phyloP scores from a whole-genome alignment of 2,113 vertebrate genomes.

The Rutilus rutilus region DNA sequence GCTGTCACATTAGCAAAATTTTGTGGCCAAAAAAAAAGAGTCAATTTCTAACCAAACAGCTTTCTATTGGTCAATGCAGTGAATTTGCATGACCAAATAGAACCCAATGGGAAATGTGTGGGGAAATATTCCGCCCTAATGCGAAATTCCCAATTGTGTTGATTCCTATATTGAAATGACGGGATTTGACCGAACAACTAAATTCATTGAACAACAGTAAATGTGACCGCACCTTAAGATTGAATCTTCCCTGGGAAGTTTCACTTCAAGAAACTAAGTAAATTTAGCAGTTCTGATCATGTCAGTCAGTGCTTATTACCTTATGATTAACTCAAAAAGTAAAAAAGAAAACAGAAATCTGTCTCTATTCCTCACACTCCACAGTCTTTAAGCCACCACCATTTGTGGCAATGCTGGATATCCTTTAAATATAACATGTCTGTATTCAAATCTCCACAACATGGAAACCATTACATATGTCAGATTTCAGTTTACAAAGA shows the following conservation, averaged over 20 bases:
- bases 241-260: not conserved
- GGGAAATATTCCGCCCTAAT: not conserved
- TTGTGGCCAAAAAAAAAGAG: not conserved
- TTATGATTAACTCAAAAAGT: not conserved
- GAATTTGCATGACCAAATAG: not conserved
- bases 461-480: slow-evolving; percentile 67
- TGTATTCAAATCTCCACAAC: slow-evolving; percentile 51
- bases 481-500: slow-evolving; percentile 62
- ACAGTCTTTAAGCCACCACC: slow-evolving; percentile 45
- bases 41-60: not conserved
- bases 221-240: not conserved
- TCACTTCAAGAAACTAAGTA: not conserved
- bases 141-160: not conserved
- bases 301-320: not conserved
- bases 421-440: slow-evolving; percentile 55
- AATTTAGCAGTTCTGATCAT: not conserved
- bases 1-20: not conserved
- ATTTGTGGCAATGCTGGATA: slow-evolving; percentile 62
- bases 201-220: not conserved
- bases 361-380: not conserved
- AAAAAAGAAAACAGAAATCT: not conserved
- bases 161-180: not conserved
- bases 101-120: not conserved
- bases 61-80: not conserved
- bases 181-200: not conserved